Evolutionary conservation across 2,113 vertebrate genomes (phyloP).

Genomic region (Gopherus evgoodei): DNA sequence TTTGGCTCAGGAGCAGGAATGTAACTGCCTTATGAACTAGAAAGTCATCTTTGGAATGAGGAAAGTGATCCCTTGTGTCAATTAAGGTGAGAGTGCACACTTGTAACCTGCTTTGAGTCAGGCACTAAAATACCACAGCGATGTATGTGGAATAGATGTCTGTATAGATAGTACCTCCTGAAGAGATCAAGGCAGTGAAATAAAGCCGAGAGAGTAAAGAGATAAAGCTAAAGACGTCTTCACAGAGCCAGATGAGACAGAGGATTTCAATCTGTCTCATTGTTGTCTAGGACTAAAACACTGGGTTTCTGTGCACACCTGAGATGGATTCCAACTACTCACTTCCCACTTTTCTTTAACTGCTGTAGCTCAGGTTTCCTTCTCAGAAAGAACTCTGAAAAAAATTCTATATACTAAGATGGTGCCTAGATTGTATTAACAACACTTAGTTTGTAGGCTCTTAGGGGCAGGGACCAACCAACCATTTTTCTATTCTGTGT

Average conservation of each 20-base stretch:
- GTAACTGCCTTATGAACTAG: not conserved
- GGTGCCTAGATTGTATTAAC: not conserved
- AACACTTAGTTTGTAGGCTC: not conserved
- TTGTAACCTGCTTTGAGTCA: not conserved
- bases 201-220: not conserved
- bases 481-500: not conserved
- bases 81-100: not conserved
- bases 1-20: not conserved
- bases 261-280: not conserved
- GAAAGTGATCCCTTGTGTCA: not conserved
- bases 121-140: not conserved
- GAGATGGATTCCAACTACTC: not conserved
- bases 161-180: not conserved
- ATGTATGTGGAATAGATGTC: not conserved
- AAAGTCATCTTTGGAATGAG: not conserved
- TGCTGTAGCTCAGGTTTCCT: not conserved
- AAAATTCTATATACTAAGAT: not conserved
- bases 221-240: not conserved
- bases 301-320: not conserved
- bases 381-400: not conserved
- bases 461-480: not conserved
- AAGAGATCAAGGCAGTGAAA: not conserved
- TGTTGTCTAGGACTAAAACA: not conserved
- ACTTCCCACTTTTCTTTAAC: not conserved
- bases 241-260: not conserved